These are phyloP conservation scores for Hafferia zeledoni DNA, from an alignment of 2,797 vertebrate species.

Conservation along the genomic window DNA sequence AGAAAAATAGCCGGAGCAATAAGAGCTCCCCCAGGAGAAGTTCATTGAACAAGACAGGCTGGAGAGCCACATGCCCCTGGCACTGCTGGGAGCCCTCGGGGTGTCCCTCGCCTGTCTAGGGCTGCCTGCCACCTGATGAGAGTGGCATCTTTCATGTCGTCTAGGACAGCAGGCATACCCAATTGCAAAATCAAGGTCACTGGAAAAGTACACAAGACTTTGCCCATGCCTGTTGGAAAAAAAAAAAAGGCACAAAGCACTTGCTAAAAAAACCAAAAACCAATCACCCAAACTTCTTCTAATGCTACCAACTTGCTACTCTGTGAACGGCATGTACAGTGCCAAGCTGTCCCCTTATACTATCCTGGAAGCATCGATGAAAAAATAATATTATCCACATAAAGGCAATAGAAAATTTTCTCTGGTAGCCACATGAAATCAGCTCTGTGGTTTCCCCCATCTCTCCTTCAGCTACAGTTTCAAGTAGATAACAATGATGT, in stretches of 20 bases:
- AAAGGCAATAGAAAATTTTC: not conserved
- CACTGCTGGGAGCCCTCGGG: not conserved
- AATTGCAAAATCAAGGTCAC: slow-evolving; percentile 67
- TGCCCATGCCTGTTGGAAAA: slow-evolving; percentile 16
- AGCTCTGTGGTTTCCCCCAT: not conserved
- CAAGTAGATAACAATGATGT: not conserved
- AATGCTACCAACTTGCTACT: not conserved
- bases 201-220: slow-evolving; percentile 75
- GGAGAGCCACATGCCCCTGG: not conserved
- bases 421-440: not conserved
- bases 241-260: not conserved
- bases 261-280: not conserved
- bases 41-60: not conserved
- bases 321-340: not conserved
- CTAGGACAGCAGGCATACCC: slow-evolving; percentile 22
- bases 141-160: slow-evolving; percentile 53
- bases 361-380: not conserved
- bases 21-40: not conserved
- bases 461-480: not conserved
- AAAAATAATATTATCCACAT: not conserved
- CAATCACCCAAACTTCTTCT: not conserved
- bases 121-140: slow-evolving; percentile 13
- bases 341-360: not conserved
- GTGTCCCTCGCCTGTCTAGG: not conserved
- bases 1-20: not conserved